Base-by-base conservation (phyloP, 2,113 vertebrate species). In the Lichenostomus cassidix region DNA sequence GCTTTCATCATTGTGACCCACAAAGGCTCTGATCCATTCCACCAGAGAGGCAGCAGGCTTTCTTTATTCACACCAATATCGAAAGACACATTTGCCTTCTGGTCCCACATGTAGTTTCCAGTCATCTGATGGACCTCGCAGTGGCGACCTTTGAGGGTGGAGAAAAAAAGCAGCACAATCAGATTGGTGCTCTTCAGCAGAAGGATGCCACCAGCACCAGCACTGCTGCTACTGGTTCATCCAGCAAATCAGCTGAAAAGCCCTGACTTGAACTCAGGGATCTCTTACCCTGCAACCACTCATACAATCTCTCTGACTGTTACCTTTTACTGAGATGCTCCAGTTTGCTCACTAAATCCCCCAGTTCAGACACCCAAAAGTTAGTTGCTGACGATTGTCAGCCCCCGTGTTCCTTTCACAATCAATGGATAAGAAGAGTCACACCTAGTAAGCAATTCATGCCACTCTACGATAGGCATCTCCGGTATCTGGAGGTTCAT, bases 61-160 rank as follows among this genome's bases (percentile, higher is more conserved):
- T 99, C 99, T 68, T 92, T 83, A 92, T 99, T 99, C 78, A 98
- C 97, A 27, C 99, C 99, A 20, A 99, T 99, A 90, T 99, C 90
- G 47, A 99, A 99, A 42, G 99, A 99, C 25, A 98, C 97, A 20
- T 98, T 97, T 18, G 97, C 97, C 35, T 35, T 90, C 84, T 98
- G 95, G 63, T 99, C 99, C 99, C 99, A 99, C 99, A 99, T 99
- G 97, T 98, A 99, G 97, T 99, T 99, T 60, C 99, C 99, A 9
- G 44, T 99, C 98, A 99, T 99, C 76, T 99, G 99, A 93, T 99
- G 99, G 58, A 98, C 95, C 37, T 99, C 98, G 53, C 98, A 98
- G 77, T 99, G 97, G 24, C 99, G 98, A 58, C 99, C 99, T 99
- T 89, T 14, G 44, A 71, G 31, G 55, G 21, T n/a, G 39, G 33